Evolutionary conservation across 2,797 vertebrate species (phyloP).

Genomic region (Otolemur crassicaudatus): DNA sequence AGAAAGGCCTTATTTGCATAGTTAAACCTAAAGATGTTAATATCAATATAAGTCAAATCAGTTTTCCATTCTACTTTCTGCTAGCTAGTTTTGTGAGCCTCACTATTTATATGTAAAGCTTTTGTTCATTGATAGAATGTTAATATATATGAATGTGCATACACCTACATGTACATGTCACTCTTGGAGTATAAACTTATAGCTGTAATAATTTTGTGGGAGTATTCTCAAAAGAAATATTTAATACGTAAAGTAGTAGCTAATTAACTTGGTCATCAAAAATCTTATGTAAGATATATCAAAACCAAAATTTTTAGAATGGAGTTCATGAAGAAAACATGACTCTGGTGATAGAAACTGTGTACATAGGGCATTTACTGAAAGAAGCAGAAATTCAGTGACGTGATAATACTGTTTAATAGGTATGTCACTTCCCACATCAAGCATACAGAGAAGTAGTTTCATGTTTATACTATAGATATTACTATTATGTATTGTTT

Average conservation of each 20-base stretch:
- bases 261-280: conserved; percentile 15
- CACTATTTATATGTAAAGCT: not conserved
- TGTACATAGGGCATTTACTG: not conserved
- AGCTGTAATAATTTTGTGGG: not conserved
- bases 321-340: not conserved
- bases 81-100: conserved; percentile 4
- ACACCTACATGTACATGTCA: not conserved
- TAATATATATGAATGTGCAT: not conserved
- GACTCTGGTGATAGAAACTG: conserved; percentile 18
- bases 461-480: conserved; percentile 42
- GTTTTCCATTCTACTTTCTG: not conserved
- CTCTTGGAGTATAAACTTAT: not conserved
- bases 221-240: conserved; percentile 44
- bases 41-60: conserved; percentile 22
- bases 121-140: not conserved
- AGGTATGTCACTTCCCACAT: not conserved
- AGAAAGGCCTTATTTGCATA: not conserved
- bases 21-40: conserved; percentile 11
- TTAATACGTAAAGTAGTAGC: not conserved
- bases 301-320: conserved; percentile 22
- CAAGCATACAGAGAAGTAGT: not conserved
- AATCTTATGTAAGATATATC: conserved; percentile 2
- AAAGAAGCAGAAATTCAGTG: conserved; percentile 41
- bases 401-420: not conserved
- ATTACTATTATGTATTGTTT: conserved; percentile 18